phyloP scores from a whole-genome alignment of 35 echinoderm and acorn worm genomes.

The Heliocidaris tuberculata region DNA sequence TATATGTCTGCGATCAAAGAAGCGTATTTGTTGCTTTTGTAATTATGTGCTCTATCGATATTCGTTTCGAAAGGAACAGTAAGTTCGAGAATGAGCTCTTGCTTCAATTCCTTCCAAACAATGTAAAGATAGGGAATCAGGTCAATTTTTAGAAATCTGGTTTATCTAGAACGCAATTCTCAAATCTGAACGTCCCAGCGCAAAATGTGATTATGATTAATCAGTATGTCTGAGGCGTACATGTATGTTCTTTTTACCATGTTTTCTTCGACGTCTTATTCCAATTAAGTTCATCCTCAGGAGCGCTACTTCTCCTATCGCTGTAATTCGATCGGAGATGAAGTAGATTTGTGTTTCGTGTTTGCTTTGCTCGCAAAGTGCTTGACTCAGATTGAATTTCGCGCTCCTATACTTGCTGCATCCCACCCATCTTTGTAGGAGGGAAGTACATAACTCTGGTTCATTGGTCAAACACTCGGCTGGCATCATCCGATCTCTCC shows the following conservation, averaged over 20 bases:
- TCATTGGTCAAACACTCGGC: neutral
- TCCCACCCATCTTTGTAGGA: neutral
- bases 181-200: neutral
- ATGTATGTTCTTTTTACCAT: neutral
- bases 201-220: neutral
- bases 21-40: no score
- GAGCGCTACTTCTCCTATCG: neutral
- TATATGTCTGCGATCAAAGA: no score
- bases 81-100: no score
- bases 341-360: conserved; percentile 4
- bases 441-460: neutral
- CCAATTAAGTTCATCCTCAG: neutral
- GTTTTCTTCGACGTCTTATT: neutral
- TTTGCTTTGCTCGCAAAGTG: neutral
- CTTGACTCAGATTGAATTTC: conserved; percentile 1
- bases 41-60: no score
- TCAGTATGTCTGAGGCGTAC: neutral
- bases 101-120: no score
- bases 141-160: no score
- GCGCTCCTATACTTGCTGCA: neutral
- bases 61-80: no score
- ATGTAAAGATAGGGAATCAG: no score
- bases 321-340: neutral
- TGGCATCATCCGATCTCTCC: neutral
- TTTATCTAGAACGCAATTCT: no score